Evolutionary conservation across 2,888 invertebrate species (phyloP).

Genomic region (Cryptops parisi): DNA sequence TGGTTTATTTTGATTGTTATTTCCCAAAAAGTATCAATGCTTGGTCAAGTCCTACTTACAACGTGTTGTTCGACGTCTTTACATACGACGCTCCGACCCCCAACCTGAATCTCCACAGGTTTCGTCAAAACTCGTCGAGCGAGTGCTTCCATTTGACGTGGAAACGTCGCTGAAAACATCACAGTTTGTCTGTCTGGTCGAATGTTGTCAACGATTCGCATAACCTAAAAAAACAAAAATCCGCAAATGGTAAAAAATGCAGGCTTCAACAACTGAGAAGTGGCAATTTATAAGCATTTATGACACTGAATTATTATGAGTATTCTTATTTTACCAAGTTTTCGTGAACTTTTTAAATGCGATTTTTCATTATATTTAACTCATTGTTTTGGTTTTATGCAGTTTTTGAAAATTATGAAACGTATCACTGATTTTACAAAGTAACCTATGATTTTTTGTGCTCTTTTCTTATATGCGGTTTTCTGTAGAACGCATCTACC

Average conservation of each 20-base stretch:
- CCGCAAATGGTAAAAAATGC: background rate
- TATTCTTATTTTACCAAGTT: too few relatives aligned
- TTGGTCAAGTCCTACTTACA: conserved; percentile 34
- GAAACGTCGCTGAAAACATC: conserved; percentile 98
- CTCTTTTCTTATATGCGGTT: too few relatives aligned
- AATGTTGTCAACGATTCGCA: conserved; percentile 94
- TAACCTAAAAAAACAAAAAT: conserved; percentile 45
- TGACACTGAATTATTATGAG: too few relatives aligned
- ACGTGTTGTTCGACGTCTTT: conserved; percentile 95
- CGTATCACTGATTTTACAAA: too few relatives aligned
- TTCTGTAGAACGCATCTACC: too few relatives aligned
- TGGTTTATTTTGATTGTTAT: background rate
- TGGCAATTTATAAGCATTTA: too few relatives aligned
- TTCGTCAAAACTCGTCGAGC: conserved; percentile 83
- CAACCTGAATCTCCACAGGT: conserved; percentile 91
- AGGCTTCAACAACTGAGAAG: background rate
- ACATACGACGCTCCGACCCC: conserved; percentile 91
- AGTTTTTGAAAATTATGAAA: too few relatives aligned
- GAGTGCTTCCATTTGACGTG: conserved; percentile 96
- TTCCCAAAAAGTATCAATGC: background rate
- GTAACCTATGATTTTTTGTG: too few relatives aligned
- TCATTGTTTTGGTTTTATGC: too few relatives aligned
- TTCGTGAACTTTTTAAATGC: too few relatives aligned
- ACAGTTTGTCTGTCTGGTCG: conserved; percentile 95
- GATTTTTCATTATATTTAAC: too few relatives aligned